phyloP scores from a whole-genome alignment of 2,113 vertebrate genomes.

The Dromaius novaehollandiae region DNA sequence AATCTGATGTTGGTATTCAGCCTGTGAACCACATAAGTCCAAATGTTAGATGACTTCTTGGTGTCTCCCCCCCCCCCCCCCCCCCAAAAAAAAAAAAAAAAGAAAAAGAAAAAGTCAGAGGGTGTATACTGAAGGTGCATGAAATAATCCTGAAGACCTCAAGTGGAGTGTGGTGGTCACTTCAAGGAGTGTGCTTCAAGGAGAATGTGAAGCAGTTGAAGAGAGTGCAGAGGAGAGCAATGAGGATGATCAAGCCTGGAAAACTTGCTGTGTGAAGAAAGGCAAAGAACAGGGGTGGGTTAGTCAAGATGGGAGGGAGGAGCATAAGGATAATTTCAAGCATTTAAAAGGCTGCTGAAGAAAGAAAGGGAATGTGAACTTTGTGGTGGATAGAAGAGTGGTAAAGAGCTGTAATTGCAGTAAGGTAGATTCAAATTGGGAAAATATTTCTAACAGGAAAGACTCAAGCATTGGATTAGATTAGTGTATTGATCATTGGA shows the following conservation, averaged over 20 bases:
- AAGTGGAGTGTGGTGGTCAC: background rate
- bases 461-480: background rate
- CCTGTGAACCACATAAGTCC: background rate
- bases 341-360: background rate
- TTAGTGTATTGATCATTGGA: background rate
- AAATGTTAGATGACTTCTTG: background rate
- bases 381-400: background rate
- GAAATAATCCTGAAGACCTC: background rate
- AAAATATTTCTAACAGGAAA: background rate
- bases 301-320: background rate
- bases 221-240: background rate
- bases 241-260: background rate
- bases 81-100: too few species aligned
- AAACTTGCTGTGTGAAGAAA: background rate
- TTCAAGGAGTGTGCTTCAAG: background rate
- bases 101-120: background rate
- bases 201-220: background rate
- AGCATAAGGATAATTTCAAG: background rate
- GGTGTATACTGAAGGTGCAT: background rate
- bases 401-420: background rate
- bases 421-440: background rate
- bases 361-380: background rate
- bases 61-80: too few species aligned
- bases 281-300: background rate
- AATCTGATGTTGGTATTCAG: background rate